Conservation (phyloP, 2,797 vertebrate genomes). For the Myotis daubentonii region DNA sequence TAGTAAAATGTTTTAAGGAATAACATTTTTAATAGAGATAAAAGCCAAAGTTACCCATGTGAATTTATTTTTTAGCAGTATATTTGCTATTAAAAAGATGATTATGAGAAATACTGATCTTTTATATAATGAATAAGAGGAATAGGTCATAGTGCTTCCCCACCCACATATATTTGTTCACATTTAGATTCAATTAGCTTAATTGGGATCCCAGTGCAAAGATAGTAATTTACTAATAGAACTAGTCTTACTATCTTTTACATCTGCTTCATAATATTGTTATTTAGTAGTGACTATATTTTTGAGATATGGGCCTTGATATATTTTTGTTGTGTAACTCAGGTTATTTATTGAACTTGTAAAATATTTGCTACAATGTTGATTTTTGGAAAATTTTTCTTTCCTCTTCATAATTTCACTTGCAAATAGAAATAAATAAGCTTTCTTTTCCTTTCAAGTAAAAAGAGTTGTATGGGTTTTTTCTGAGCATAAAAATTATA, state of each 20-base stretch:
- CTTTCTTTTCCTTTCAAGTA: background rate
- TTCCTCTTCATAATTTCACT: background rate
- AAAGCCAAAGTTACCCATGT: background rate
- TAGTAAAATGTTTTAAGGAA: conserved; percentile 53
- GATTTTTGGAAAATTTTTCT: background rate
- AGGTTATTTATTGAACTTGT: conserved; percentile 4
- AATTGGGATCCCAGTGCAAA: background rate
- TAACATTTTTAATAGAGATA: conserved; percentile 42
- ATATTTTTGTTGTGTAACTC: background rate
- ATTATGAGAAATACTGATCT: conserved; percentile 8
- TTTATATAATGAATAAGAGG: background rate
- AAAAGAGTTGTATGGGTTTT: background rate
- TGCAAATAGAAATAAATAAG: background rate
- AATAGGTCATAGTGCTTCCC: background rate
- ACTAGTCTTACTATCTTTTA: background rate
- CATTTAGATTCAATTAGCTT: conserved; percentile 13
- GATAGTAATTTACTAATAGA: background rate
- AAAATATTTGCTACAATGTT: background rate
- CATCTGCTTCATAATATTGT: background rate
- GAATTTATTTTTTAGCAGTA: background rate
- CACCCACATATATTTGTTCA: background rate
- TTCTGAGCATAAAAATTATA: conserved; percentile 24
- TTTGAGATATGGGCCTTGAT: background rate
- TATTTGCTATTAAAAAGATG: conserved; percentile 20
- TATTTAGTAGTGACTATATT: background rate